phyloP scores from a whole-genome alignment of 1,140 invertebrate species.

The Venustaconcha ellipsiformis region DNA sequence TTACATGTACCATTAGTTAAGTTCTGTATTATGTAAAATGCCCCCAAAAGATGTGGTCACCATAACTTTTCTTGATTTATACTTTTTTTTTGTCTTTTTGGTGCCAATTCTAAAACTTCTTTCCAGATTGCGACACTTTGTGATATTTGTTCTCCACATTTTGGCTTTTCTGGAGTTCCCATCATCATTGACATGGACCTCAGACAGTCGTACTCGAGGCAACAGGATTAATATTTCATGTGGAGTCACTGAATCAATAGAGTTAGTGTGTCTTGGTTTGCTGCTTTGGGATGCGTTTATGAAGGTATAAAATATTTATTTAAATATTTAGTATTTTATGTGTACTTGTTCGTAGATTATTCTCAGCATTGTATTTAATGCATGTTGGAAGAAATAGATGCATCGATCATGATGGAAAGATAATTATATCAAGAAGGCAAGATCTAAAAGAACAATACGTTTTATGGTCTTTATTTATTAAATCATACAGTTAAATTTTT shows the following conservation, averaged over 20 bases:
- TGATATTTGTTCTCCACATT: slow-evolving; percentile 59
- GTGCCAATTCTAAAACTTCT: neutral
- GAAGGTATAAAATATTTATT: slow-evolving; percentile 44
- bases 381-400: too few species aligned
- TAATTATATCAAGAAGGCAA: too few species aligned
- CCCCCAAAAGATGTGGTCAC: neutral
- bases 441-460: too few species aligned
- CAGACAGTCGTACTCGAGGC: slow-evolving; percentile 51
- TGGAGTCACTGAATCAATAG: slow-evolving; percentile 58
- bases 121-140: slow-evolving; percentile 43
- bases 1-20: neutral
- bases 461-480: too few species aligned
- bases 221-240: slow-evolving; percentile 49
- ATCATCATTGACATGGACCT: slow-evolving; percentile 63
- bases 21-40: neutral
- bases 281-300: slow-evolving; percentile 53
- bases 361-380: too few species aligned
- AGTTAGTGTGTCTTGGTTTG: slow-evolving; percentile 60
- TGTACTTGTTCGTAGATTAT: too few species aligned
- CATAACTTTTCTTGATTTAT: neutral
- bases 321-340: too few species aligned
- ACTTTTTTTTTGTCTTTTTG: neutral
- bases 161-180: slow-evolving; percentile 65
- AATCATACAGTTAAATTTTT: too few species aligned
- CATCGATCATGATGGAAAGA: too few species aligned